phyloP scores from a whole-genome alignment of 64 coral and sea anemone genomes.

The Hydrozoanthus tunicans region DNA sequence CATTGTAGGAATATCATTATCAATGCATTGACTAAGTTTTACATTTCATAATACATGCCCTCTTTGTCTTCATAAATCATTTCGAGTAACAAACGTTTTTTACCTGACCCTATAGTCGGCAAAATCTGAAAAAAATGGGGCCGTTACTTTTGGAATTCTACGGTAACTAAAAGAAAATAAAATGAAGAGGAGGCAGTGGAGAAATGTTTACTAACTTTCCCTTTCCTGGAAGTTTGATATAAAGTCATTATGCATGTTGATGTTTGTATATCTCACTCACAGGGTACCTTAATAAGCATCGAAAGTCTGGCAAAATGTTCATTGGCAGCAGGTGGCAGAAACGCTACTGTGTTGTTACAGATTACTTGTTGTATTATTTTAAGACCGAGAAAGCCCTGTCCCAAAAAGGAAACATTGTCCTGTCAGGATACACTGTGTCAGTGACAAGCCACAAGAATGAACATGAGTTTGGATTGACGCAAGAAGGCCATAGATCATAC shows the following conservation, averaged over 20 bases:
- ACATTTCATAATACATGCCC: no score
- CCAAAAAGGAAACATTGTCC: slow-evolving; percentile 72
- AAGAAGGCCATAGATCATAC: slow-evolving; percentile 43
- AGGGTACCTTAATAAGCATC: slow-evolving; percentile 78
- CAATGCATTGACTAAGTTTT: no score
- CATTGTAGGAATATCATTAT: no score
- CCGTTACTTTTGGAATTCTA: no score
- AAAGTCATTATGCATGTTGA: neutral
- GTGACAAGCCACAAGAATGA: slow-evolving; percentile 54
- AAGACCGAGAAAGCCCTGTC: slow-evolving; percentile 45
- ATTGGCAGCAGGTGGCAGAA: slow-evolving; percentile 83
- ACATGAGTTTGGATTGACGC: slow-evolving; percentile 59
- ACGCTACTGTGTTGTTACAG: slow-evolving; percentile 77
- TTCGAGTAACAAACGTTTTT: no score
- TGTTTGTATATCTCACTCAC: neutral
- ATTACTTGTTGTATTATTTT: slow-evolving; percentile 76
- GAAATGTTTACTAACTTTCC: neutral
- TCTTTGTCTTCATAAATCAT: no score
- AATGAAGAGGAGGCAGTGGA: no score
- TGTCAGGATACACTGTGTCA: slow-evolving; percentile 59
- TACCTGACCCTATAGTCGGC: no score
- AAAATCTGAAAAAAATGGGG: no score
- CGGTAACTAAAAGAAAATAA: no score
- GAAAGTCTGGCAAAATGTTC: slow-evolving; percentile 75
- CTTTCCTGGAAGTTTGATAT: neutral